A percentile compares a stretch with the other conserved stretches of the same genome.
These are phyloP conservation scores for Callosobruchus maculatus DNA, from an alignment of 2,888 invertebrate species.

Conservation along the genomic window DNA sequence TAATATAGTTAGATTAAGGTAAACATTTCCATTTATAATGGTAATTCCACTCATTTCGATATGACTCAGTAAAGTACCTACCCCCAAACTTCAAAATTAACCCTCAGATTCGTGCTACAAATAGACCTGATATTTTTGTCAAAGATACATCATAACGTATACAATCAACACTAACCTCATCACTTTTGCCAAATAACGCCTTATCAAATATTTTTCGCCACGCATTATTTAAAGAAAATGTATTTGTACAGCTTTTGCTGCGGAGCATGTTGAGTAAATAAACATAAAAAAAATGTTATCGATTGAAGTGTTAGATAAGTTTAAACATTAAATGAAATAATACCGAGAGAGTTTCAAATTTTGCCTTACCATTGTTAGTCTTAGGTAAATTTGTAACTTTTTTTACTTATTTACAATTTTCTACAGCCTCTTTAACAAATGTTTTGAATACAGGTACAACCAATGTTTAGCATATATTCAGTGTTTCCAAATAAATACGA, in stretches of 20 bases:
- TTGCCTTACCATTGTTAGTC: slow-evolving; percentile 21
- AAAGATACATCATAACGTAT: too few species aligned
- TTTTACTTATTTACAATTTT: neutral
- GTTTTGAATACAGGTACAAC: neutral
- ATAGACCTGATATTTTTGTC: too few species aligned
- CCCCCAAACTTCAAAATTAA: too few species aligned
- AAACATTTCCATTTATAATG: too few species aligned
- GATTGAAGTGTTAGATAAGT: neutral
- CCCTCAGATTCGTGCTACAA: too few species aligned
- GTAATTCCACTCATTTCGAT: too few species aligned
- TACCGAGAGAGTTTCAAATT: slow-evolving; percentile 13
- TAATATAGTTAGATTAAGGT: too few species aligned
- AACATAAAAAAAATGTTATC: neutral
- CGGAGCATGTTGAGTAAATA: neutral
- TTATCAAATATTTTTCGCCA: neutral
- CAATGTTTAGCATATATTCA: too few species aligned
- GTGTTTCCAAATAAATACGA: too few species aligned
- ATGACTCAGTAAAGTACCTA: too few species aligned
- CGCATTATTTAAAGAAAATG: neutral
- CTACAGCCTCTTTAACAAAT: neutral
- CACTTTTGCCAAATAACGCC: neutral
- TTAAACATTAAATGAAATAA: neutral
- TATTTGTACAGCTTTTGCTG: neutral
- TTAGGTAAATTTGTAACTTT: slow-evolving; percentile 11
- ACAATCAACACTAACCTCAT: neutral